phyloP scores from a whole-genome alignment of 2,888 invertebrate genomes.

The Eudemis profundana region DNA sequence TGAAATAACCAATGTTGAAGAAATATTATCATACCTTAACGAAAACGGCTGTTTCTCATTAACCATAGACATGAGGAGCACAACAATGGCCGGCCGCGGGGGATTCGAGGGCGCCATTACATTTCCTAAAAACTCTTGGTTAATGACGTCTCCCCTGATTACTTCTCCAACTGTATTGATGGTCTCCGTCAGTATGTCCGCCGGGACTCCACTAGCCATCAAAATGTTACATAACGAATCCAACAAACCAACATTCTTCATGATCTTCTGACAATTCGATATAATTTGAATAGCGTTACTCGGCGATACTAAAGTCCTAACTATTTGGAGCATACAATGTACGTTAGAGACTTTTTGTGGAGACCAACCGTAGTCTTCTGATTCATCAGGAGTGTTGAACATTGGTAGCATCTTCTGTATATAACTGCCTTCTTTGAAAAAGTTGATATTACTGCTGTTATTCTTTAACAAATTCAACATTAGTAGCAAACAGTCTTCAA shows the following conservation, averaged over 20 bases:
- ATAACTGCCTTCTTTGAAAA: conserved; percentile 99
- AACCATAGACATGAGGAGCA: conserved; percentile 98
- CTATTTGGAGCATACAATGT: conserved; percentile 95
- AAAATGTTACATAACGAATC: conserved; percentile 92
- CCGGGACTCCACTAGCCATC: conserved; percentile 98
- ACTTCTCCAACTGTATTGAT: conserved; percentile 98
- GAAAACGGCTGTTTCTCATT: conserved; percentile 98
- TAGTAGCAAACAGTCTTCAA: conserved; percentile 97
- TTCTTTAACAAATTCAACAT: conserved; percentile 97
- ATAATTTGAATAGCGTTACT: conserved; percentile 95
- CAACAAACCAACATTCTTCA: conserved; percentile 90
- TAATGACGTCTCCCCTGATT: conserved; percentile 94
- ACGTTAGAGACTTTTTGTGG: conserved; percentile 98
- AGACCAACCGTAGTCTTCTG: conserved; percentile 93
- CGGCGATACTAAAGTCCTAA: conserved; percentile 96
- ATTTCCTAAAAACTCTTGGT: conserved; percentile 96
- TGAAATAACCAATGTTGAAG: conserved; percentile 1
- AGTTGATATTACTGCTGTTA: conserved; percentile 98
- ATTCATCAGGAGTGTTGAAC: conserved; percentile 91
- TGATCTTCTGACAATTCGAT: conserved; percentile 93
- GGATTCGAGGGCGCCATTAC: conserved; percentile 97
- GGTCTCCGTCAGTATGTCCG: conserved; percentile 97
- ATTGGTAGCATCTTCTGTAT: conserved; percentile 95
- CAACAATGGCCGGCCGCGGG: conserved; percentile 96
- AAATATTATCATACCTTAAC: conserved; percentile 67